Evolutionary conservation across 2,797 vertebrate species (phyloP).

Genomic region (Tapera naevia): DNA sequence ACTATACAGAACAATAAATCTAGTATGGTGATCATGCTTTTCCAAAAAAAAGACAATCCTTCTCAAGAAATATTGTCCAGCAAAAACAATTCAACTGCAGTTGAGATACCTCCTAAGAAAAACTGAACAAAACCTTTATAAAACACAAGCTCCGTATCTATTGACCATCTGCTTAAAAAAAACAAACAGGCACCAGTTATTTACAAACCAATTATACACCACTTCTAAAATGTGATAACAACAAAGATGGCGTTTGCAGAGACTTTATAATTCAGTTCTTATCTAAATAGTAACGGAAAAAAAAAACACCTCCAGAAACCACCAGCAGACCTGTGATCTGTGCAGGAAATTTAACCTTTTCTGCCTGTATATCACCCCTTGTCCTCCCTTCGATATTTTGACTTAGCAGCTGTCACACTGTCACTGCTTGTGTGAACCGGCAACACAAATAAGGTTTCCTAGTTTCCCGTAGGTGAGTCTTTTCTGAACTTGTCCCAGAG

Average conservation of each 20-base stretch:
- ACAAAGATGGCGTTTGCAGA: background rate
- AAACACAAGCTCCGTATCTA: background rate
- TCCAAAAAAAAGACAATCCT: background rate
- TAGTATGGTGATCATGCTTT: background rate
- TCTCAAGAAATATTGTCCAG: background rate
- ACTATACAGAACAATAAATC: background rate
- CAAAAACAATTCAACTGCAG: background rate
- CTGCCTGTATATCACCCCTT: background rate
- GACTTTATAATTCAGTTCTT: background rate
- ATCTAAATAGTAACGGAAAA: background rate
- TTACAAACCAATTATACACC: background rate
- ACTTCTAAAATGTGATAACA: background rate
- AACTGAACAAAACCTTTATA: background rate
- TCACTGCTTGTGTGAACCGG: background rate
- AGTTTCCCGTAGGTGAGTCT: background rate
- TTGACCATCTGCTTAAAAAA: background rate
- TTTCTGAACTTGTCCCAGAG: background rate
- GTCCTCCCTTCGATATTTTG: background rate
- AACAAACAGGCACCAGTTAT: background rate
- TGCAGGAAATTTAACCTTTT: background rate
- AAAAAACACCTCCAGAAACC: background rate
- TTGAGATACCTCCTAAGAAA: background rate
- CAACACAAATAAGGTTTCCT: fast-evolving
- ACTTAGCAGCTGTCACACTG: fast-evolving
- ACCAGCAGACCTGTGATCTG: background rate